A percentile compares a stretch with the other conserved stretches of the same genome.
Evolutionary conservation across 2,113 vertebrate genomes (phyloP).

Genomic region (Plecotus auritus): DNA sequence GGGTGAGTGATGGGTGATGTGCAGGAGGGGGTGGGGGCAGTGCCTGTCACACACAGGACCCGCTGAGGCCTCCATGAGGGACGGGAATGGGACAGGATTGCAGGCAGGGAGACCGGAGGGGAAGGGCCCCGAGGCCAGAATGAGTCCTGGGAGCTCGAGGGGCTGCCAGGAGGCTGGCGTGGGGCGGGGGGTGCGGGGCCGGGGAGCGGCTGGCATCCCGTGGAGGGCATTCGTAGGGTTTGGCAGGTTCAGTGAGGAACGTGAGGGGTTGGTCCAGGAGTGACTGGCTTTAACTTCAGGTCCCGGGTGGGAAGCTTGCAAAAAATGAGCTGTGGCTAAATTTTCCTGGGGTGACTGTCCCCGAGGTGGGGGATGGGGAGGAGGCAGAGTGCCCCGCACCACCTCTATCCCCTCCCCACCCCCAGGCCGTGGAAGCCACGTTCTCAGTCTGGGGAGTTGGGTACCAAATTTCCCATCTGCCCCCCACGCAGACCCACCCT

Average conservation of each 20-base stretch:
- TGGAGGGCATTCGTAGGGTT: background rate
- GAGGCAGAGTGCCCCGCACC: background rate
- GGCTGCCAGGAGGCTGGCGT: background rate
- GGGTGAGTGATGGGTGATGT: fast-evolving
- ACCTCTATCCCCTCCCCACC: fast-evolving
- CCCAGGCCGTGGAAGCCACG: fast-evolving
- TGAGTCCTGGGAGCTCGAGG: background rate
- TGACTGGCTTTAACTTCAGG: background rate
- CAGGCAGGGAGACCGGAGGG: background rate
- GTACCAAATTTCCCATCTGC: background rate
- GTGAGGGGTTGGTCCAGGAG: background rate
- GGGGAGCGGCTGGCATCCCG: background rate
- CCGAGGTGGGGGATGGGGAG: background rate
- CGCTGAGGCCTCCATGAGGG: background rate
- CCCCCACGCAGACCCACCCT: slow-evolving; percentile 81
- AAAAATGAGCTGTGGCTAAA: background rate
- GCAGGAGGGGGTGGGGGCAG: fast-evolving
- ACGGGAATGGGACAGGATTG: fast-evolving
- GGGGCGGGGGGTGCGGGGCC: fast-evolving
- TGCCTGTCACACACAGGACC: fast-evolving
- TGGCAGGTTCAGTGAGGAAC: background rate
- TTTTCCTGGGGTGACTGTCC: background rate
- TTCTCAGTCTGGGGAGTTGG: background rate
- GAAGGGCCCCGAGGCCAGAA: background rate
- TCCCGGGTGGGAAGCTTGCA: background rate